Evolutionary conservation across 1,140 invertebrate species (phyloP).

Genomic region (Camponotus vicinus): DNA sequence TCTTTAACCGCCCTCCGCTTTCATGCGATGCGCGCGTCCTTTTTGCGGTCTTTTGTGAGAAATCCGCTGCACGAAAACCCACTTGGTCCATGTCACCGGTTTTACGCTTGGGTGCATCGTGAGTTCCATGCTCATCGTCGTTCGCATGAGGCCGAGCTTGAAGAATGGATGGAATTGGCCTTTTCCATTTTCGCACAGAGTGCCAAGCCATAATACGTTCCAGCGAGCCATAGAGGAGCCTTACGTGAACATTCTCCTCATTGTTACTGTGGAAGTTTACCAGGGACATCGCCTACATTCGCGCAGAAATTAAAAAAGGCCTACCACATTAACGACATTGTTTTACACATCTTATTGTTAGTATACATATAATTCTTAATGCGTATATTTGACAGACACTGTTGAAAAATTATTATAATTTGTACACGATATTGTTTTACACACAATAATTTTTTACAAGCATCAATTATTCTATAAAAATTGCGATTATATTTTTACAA

Average conservation of each 20-base stretch:
- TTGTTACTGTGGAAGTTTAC: slow-evolving; percentile 12
- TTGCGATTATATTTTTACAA: neutral
- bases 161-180: slow-evolving; percentile 79
- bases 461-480: neutral
- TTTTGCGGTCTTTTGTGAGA: slow-evolving; percentile 76
- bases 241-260: slow-evolving; percentile 50
- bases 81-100: slow-evolving; percentile 79
- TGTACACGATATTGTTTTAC: neutral
- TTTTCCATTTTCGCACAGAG: slow-evolving; percentile 74
- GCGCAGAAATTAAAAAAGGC: slow-evolving; percentile 4
- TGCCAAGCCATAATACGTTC: slow-evolving; percentile 49
- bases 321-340: neutral
- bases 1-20: slow-evolving; percentile 25
- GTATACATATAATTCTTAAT: neutral
- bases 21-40: slow-evolving; percentile 45
- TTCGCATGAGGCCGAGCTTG: slow-evolving; percentile 75
- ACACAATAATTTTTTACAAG: neutral
- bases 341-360: neutral
- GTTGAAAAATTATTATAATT: neutral
- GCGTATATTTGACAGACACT: neutral
- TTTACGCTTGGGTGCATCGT: slow-evolving; percentile 76
- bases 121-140: slow-evolving; percentile 67
- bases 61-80: slow-evolving; percentile 74
- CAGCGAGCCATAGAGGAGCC: slow-evolving; percentile 48
- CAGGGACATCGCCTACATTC: neutral